Percentiles rank a stretch among this genome's conserved stretches.
These are phyloP conservation scores for Drosophila subpulchrella DNA, from an alignment of 1,140 invertebrate species.

Conservation along the genomic window DNA sequence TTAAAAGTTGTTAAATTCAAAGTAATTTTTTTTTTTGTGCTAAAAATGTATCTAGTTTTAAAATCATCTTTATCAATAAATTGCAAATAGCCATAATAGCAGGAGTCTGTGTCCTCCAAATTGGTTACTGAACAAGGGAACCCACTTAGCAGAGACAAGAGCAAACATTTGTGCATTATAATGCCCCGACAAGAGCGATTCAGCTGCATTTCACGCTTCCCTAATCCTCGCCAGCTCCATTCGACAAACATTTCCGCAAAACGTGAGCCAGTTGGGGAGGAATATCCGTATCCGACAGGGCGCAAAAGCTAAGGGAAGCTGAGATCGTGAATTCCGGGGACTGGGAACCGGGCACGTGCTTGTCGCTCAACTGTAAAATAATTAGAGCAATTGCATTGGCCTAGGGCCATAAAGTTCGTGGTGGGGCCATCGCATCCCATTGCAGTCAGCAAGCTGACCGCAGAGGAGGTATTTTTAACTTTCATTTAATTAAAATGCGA, in stretches of 20 bases:
- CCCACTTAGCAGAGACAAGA: conserved; percentile 59
- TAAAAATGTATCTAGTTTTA: background rate
- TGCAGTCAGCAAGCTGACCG: conserved; percentile 10
- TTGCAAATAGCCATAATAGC: conserved; percentile 5
- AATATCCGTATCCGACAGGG: background rate
- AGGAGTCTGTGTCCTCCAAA: conserved; percentile 8
- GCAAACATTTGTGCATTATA: conserved; percentile 62
- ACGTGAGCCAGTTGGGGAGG: conserved; percentile 37
- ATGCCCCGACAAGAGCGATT: conserved; percentile 28
- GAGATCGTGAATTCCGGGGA: conserved; percentile 23
- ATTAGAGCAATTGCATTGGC: conserved; percentile 75
- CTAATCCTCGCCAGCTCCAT: conserved; percentile 48
- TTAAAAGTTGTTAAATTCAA: no score
- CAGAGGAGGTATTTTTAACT: conserved; percentile 47
- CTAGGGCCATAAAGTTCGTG: conserved; percentile 46
- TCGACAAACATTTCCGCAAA: conserved; percentile 49
- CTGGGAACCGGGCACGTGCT: conserved; percentile 55
- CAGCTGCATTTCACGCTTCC: conserved; percentile 54
- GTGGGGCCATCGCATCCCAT: background rate
- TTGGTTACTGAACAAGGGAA: conserved; percentile 32
- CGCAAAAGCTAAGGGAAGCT: conserved; percentile 4
- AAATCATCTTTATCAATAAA: background rate
- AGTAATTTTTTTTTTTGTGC: no score
- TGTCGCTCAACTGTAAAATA: conserved; percentile 57
- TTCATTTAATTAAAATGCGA: conserved; percentile 74